A percentile compares a stretch with the other conserved stretches of the same genome.
phyloP scores from a whole-genome alignment of 2,888 invertebrate genomes.

The Odontocolon sp. region DNA sequence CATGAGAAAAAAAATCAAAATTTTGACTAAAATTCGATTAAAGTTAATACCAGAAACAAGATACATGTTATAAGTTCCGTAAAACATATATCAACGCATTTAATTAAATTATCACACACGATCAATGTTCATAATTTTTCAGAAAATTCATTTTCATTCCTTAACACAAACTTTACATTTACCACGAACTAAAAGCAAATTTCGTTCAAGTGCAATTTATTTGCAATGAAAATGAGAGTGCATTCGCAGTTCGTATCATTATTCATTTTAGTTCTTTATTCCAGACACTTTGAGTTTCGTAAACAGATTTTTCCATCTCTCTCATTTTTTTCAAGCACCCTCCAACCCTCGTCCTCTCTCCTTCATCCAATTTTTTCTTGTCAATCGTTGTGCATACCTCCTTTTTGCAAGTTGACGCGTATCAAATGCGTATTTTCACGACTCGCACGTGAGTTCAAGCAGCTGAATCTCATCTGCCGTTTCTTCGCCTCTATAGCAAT shows the following conservation, averaged over 20 bases:
- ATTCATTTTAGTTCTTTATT: background rate
- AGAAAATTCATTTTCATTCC: too few relatives aligned
- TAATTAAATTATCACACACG: too few relatives aligned
- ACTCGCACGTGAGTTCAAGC: background rate
- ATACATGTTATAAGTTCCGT: too few relatives aligned
- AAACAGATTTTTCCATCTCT: background rate
- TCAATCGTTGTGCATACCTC: background rate
- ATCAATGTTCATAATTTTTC: too few relatives aligned
- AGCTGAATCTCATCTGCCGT: constrained; percentile 23
- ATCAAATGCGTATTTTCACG: constrained; percentile 11
- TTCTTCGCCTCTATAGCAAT: background rate
- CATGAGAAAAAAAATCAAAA: too few relatives aligned
- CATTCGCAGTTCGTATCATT: background rate
- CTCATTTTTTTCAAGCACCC: background rate
- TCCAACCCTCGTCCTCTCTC: background rate
- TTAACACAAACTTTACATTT: too few relatives aligned
- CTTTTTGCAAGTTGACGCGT: background rate
- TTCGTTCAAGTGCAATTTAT: background rate
- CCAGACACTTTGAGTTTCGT: background rate
- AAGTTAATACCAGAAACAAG: too few relatives aligned
- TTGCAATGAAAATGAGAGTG: background rate
- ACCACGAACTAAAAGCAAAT: background rate
- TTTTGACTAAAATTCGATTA: too few relatives aligned
- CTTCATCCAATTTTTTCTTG: background rate
- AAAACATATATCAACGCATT: too few relatives aligned